These are phyloP conservation scores for Drosophila asahinai DNA, from an alignment of 1,140 invertebrate species.

Conservation along the genomic window DNA sequence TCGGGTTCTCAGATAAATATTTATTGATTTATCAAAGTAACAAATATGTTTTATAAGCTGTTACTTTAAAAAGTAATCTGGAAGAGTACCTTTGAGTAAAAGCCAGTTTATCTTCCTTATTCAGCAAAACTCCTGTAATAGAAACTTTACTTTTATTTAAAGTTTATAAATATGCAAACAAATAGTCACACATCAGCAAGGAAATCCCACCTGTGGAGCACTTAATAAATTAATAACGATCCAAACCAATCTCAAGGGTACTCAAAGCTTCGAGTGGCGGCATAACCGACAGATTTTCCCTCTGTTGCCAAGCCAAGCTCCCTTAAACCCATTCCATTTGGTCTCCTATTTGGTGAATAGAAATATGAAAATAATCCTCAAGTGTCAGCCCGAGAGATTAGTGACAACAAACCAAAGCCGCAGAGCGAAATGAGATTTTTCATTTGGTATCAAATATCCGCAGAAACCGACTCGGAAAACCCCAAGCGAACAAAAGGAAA, in stretches of 20 bases:
- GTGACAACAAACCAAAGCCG: constrained; percentile 67
- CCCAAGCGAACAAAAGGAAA: constrained; percentile 44
- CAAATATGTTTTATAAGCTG: no score
- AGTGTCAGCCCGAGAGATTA: constrained; percentile 70
- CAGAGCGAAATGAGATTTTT: constrained; percentile 69
- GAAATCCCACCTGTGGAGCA: constrained; percentile 3
- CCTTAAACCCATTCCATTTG: constrained; percentile 1
- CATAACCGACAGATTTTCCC: neutral
- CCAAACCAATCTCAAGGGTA: constrained; percentile 9
- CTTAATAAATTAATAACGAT: constrained; percentile 22
- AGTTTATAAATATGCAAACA: neutral
- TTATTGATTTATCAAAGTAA: no score
- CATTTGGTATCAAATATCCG: constrained; percentile 70
- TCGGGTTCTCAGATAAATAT: no score
- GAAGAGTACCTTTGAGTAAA: neutral
- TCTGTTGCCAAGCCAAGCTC: constrained; percentile 10
- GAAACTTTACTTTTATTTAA: neutral
- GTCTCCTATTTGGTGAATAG: constrained; percentile 30
- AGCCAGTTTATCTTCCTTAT: neutral
- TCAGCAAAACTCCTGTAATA: neutral
- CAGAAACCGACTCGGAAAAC: constrained; percentile 36
- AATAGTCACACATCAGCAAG: neutral
- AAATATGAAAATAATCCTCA: constrained; percentile 71
- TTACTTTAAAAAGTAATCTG: no score
- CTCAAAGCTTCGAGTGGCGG: constrained; percentile 13